Percentiles rank a stretch among this genome's conserved stretches.
Evolutionary conservation across 2,113 vertebrate species (phyloP).

Genomic region (Prunella himalayana): DNA sequence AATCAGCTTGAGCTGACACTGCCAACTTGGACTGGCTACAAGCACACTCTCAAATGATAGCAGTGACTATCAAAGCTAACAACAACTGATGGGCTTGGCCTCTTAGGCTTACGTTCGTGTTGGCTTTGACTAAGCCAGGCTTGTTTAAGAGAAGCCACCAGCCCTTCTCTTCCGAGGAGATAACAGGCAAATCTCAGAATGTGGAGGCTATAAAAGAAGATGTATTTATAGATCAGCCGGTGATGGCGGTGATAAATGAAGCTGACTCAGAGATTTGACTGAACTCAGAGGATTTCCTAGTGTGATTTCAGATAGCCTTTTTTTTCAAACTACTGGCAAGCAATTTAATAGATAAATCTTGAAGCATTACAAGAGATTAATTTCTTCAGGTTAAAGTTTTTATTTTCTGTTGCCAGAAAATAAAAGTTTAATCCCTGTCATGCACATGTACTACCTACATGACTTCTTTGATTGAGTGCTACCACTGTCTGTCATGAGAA

Average conservation of each 20-base stretch:
- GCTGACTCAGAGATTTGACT: not conserved
- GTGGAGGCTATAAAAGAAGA: not conserved
- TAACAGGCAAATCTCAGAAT: not conserved
- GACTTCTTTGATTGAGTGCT: not conserved
- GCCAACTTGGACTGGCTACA: constrained; percentile 74
- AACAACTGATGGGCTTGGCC: constrained; percentile 50
- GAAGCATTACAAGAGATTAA: not conserved
- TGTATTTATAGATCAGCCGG: constrained; percentile 25
- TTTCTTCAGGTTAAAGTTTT: not conserved
- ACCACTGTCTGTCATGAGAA: not conserved
- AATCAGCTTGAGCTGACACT: constrained; percentile 78
- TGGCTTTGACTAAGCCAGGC: not conserved
- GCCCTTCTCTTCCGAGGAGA: not conserved
- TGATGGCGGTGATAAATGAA: not conserved
- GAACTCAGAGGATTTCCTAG: not conserved
- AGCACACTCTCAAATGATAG: constrained; percentile 73
- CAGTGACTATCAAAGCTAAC: constrained; percentile 45
- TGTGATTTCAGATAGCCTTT: not conserved
- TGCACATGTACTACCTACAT: not conserved
- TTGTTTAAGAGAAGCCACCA: not conserved
- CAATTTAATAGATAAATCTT: not conserved
- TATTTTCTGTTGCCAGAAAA: not conserved
- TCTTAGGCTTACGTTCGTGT: not conserved
- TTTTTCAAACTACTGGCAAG: not conserved
- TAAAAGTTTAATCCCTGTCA: not conserved